Base-by-base conservation (phyloP, 1,140 invertebrate genomes). In the Frieseomelitta varia region DNA sequence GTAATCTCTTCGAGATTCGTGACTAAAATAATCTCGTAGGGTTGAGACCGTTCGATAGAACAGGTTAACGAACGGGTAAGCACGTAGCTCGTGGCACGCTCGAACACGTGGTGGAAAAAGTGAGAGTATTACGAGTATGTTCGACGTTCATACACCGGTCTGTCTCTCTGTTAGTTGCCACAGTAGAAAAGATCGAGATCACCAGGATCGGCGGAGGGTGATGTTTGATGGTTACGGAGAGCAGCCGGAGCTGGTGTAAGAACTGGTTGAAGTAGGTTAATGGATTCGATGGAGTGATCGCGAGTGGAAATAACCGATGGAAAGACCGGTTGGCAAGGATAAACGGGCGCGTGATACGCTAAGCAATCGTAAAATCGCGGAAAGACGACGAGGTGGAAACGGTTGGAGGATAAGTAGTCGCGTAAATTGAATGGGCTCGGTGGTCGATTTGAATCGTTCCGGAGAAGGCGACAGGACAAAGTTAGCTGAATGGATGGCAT, bases 211-310 rank as follows among this genome's bases (percentile, higher is more conserved):
- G 34, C 4, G 65, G 65, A 67, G 76, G 55, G 47, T 84, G 65
- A 58, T 79, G 34, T 56, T 11, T 10, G 77, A 73, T 73, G 51
- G 14, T 67, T 79, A 17, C 68, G 30, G 69, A 56, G n/a, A 30
- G 51, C 17, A 72, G 34, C 11, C 27, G 30, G 55, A 79, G 27
- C 74, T 67, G 47, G 56, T n/a, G 30, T 71, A 78, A 71, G 65
- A 83, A 78, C 65, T n/a, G 53, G 65, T 61, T 34, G 65, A 83
- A 79, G 75, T 84, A 71, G 81, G 81, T 69, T 79, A 84, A 84
- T 84, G 67, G 75, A 79, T 61, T 71, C 67, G 75, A 71, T 79
- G 75, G 61, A 79, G 68, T 58, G 39, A 78, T 83, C 75, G 55
- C 39, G 30, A 34, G 27, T 71, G 81, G 75, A 58, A 84, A 71